Evolutionary conservation across 2,888 invertebrate genomes (phyloP), one percentile per base, ranked within the genome.

Genomic region (Dicyrtomina minuta): DNA sequence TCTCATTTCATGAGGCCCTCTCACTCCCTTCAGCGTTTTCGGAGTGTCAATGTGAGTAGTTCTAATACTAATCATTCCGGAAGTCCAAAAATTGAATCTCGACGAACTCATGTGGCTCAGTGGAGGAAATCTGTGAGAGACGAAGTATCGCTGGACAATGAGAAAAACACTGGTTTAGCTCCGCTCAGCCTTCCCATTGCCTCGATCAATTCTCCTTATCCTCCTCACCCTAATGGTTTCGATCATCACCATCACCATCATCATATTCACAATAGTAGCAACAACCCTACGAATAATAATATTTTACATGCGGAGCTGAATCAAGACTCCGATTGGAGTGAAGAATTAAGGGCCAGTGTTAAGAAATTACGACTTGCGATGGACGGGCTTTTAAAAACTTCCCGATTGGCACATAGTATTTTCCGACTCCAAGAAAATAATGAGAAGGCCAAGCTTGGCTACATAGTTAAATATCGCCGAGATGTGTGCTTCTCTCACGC

Each of bases 401-500:
- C 89, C 27, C 85, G 92, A 33, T 83, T 92, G 2, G 90, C 92
- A 39, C 93, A 93, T 82, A 92, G 92, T 5, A 92, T 92, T 15
- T 87, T 92, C 80, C 84, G 93, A 4, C 86, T 93, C 26, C 89
- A 91, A 76, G 90, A 90, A 81, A 91, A 92, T 79, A 86, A 89
- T 43, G 88, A 89, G 74, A 86, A 87, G 60, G 91, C 90, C 76
- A 88, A 90, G 68, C 83, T 89, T 17, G 89, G 89, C 2, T 87
- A 87, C 75, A 86, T 86, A 77, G 88, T 91, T 5, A 86, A 91
- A 78, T 93, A 93, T 70, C 84, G 96, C 44, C 84, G 96, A 67
- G 93, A 96, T 82, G 91, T 92, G 17, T 93, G 94, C 81, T 93
- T 94, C 81, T 90, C 94, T 2, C 95, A 96, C 83, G 91, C 94